Evolutionary conservation across 2,888 invertebrate genomes (phyloP), one percentile per base, ranked within the genome.

Genomic region (Chrysolina oricalcia): DNA sequence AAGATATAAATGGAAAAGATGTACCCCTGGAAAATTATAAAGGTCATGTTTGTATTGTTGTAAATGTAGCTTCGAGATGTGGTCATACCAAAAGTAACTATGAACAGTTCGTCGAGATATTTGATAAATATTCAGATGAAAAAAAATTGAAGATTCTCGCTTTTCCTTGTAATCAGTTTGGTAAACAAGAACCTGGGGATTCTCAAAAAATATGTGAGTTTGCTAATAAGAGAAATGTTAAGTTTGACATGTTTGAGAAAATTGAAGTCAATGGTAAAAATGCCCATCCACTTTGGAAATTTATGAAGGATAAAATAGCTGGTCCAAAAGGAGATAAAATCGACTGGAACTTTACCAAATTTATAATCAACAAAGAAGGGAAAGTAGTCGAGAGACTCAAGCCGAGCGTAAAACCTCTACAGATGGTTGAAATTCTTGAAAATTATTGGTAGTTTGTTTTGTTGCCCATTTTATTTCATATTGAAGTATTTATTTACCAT

Each of bases 281-380:
- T 65, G 91, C 93, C 0, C 91, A 92, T 89, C 93, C 93, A 0
- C 82, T 94, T 67, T 94, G 92, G 92, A 92, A 92, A 79, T 94
- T 91, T 84, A 87, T 94, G 85, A 93, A 93, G 88, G 86, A 87
- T 73, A 89, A 90, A 79, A 85, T 90, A 74, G 86, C 87, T 83
- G 92, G 91, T 0, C 83, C 84, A 8, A 77, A 91, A 2, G 91
- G 91, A 0, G 89, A 93, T 85, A 92, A 92, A 75, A 95, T 97
- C 82, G 96, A 96, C 85, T 97, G 96, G 96, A 97, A 97, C 88
- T 97, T 96, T 86, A 93, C 95, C 0, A 97, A 97, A 88, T 97
- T 97, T 87, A 90, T 97, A 40, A 90, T 96, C 13, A 92, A 96
- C 85, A 92, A 91, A 82, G 89, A 94, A 56, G 96, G 96, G 0